Percentiles rank a stretch among this genome's conserved stretches.
These are phyloP conservation scores for Lycaon pictus DNA, from an alignment of 2,113 vertebrate species.

Conservation along the genomic window DNA sequence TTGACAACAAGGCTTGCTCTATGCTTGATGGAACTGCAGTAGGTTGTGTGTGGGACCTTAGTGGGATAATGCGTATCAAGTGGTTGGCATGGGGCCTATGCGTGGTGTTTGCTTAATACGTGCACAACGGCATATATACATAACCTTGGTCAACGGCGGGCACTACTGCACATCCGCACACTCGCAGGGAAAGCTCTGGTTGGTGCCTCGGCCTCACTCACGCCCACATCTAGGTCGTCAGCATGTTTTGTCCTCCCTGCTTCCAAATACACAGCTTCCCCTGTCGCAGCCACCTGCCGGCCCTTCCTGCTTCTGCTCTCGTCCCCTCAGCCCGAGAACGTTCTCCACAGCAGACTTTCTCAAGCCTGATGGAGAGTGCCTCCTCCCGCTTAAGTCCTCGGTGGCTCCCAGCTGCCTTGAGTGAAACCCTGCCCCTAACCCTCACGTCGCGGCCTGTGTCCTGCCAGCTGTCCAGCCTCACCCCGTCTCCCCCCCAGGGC, in stretches of 20 bases:
- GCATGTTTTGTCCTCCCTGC: background rate
- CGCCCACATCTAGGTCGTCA: background rate
- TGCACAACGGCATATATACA: accelerated
- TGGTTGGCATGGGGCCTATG: background rate
- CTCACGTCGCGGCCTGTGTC: background rate
- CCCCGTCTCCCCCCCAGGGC: background rate
- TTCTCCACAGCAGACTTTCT: background rate
- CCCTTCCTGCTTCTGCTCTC: background rate
- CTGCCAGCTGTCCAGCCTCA: background rate
- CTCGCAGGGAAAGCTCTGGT: background rate
- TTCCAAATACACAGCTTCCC: background rate
- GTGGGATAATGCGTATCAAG: background rate
- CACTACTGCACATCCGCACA: background rate
- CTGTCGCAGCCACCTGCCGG: background rate
- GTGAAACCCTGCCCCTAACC: background rate
- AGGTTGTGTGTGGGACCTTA: background rate
- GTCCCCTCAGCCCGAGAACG: background rate
- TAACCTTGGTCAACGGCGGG: background rate
- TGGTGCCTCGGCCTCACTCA: background rate
- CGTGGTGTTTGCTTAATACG: background rate
- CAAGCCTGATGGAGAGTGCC: background rate
- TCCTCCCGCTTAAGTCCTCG: background rate
- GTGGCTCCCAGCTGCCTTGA: background rate
- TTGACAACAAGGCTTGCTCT: background rate
- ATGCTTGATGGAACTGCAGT: background rate